Evolutionary conservation across 2,888 invertebrate genomes (phyloP), one percentile per base, ranked within the genome.

Genomic region (Ectemnius cavifrons): DNA sequence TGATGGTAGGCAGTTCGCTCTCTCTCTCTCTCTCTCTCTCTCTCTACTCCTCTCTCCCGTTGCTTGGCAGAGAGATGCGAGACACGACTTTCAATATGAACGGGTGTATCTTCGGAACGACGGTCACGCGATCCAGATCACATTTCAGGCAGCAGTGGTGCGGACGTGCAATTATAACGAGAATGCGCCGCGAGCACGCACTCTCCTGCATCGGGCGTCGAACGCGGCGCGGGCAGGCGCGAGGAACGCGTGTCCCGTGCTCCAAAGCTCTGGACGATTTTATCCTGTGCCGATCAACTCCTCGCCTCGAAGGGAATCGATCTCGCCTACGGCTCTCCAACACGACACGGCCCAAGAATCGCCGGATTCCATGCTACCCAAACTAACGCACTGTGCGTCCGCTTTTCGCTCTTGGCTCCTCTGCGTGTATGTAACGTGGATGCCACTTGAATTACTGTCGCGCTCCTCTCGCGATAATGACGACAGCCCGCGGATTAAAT

Each of bases 41-140:
- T 37, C 8, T 37, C 28, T 37, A 1, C 2, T 37, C 28, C 28
- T 37, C 20, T 20, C 20, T 20, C 28, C 28, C 37, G 8, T 11
- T 37, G 37, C 37, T 37, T 11, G 8, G 23, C 3, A 23, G 23
- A 6, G 37, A 37, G 37, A 4, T 11, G 37, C 37, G 37, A 37
- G 37, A 37, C 37, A 37, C 37, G 37, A 37, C 37, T 37, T 11
- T 37, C 37, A 37, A 37, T 37, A 37, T 37, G 37, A 37, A 52
- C 64, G 68, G 52, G 71, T 67, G 64, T 67, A 27, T 60, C 67
- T 66, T 60, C 52, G 64, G 62, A 67, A 57, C 64, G 57, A 78
- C 78, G 82, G 87, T 87, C 88, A 88, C 87, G 88, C 88, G 85
- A 88, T 86, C 85, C 82, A 68, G 83, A 87, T 87, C 85, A 82